These are phyloP conservation scores for Ostrea edulis DNA, from an alignment of 1,140 invertebrate genomes.

Conservation along the genomic window DNA sequence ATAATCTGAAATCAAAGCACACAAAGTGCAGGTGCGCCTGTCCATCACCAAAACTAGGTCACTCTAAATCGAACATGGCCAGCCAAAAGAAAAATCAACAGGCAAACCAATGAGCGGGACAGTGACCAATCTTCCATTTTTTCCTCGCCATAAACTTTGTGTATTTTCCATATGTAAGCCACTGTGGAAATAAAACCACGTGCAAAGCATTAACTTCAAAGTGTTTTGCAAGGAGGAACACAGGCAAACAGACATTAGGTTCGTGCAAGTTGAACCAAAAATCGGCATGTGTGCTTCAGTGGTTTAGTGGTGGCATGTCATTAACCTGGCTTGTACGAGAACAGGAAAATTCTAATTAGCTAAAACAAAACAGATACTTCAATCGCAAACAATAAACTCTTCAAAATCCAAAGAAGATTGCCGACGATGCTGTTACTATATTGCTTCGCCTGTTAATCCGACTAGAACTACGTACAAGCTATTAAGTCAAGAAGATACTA, in stretches of 20 bases:
- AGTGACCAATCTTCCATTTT: slow-evolving; percentile 25
- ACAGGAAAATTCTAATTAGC: slow-evolving; percentile 29
- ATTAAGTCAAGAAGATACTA: slow-evolving; percentile 6
- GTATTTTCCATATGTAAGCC: slow-evolving; percentile 30
- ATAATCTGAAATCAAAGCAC: neutral
- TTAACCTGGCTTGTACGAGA: slow-evolving; percentile 12
- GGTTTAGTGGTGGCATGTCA: slow-evolving; percentile 27
- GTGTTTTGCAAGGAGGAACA: slow-evolving; percentile 14
- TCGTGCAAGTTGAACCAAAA: slow-evolving; percentile 30
- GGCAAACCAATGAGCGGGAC: neutral
- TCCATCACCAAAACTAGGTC: slow-evolving; percentile 3
- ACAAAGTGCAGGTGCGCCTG: neutral
- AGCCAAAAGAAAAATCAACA: neutral
- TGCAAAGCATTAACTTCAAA: slow-evolving; percentile 31
- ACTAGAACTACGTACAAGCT: neutral
- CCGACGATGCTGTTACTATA: neutral
- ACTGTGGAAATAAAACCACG: slow-evolving; percentile 23
- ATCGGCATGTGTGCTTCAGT: slow-evolving; percentile 12
- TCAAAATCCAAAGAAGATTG: slow-evolving; percentile 20
- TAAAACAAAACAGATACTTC: slow-evolving; percentile 37
- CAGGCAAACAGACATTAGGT: neutral
- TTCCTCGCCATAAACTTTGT: slow-evolving; percentile 19
- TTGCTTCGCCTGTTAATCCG: slow-evolving; percentile 32
- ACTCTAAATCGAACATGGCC: neutral
- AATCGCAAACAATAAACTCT: slow-evolving; percentile 27